Conservation (phyloP, 2,797 vertebrate genomes). For the Sibirionetta formosa region DNA sequence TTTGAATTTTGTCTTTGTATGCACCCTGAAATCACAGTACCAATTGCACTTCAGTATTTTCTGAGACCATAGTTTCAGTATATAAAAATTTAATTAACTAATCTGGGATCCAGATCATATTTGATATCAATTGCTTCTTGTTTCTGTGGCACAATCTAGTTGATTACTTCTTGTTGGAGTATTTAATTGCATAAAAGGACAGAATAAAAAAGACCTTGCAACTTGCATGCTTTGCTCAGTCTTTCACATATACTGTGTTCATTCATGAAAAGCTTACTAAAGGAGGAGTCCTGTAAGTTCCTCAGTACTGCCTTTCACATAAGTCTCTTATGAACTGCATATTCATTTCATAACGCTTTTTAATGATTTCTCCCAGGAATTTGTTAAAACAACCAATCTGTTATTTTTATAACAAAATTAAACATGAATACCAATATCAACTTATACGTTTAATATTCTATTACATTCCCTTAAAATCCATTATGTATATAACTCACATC, state of each 20-base stretch:
- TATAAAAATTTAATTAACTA: background rate
- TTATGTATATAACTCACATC: conserved; percentile 22
- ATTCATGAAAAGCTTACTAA: background rate
- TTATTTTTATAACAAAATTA: conserved; percentile 53
- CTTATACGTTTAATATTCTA: conserved; percentile 17
- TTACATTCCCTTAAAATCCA: conserved; percentile 22
- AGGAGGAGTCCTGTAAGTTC: background rate
- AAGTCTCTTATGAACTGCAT: background rate
- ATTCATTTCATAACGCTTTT: conserved; percentile 21
- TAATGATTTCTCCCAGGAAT: background rate
- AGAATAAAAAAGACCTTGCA: background rate
- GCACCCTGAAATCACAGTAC: background rate
- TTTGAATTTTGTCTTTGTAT: background rate
- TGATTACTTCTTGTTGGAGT: background rate
- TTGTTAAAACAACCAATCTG: conserved; percentile 35
- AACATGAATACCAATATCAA: background rate
- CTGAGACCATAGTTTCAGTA: background rate
- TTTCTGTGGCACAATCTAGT: background rate
- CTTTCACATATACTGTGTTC: background rate
- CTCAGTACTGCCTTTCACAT: background rate
- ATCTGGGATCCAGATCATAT: background rate
- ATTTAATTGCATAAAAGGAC: background rate
- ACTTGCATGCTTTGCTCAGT: background rate
- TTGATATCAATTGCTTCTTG: background rate
- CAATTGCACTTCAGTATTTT: background rate